These are phyloP conservation scores for Callipepla californica DNA, from an alignment of 2,113 vertebrate species.

Conservation along the genomic window DNA sequence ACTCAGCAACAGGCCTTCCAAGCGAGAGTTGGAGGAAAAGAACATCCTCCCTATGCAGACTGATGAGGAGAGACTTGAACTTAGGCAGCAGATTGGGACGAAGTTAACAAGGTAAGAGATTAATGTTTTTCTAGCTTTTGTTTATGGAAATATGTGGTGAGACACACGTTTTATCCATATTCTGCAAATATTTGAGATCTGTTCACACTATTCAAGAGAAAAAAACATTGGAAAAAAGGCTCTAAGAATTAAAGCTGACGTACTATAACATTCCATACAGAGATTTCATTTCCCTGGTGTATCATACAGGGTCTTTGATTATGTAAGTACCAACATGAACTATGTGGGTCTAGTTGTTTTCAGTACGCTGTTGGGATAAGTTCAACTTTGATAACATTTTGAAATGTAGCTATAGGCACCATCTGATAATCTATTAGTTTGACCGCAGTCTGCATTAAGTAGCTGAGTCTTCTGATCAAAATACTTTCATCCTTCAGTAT, in stretches of 20 bases:
- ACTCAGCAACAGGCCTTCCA: conserved; percentile 96
- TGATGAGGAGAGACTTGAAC: conserved; percentile 93
- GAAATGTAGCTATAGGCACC: neutral
- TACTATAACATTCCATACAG: neutral
- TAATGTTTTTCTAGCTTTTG: neutral
- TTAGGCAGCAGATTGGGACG: conserved; percentile 96
- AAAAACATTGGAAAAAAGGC: neutral
- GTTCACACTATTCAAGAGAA: neutral
- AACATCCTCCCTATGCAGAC: conserved; percentile 98
- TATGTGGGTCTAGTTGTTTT: neutral
- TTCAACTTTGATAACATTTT: neutral
- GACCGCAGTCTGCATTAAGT: neutral
- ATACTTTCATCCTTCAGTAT: neutral
- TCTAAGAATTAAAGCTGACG: neutral
- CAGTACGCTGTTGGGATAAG: neutral
- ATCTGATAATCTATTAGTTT: neutral
- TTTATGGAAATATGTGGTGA: neutral
- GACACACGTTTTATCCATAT: neutral
- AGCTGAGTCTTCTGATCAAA: neutral
- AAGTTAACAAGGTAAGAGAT: conserved; percentile 91
- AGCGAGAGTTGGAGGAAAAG: conserved; percentile 95
- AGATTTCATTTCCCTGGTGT: neutral
- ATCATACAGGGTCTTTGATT: neutral
- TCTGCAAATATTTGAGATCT: neutral
- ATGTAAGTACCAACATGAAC: neutral